Conservation (phyloP, 2,888 invertebrate genomes). For the Nasonia oneida region DNA sequence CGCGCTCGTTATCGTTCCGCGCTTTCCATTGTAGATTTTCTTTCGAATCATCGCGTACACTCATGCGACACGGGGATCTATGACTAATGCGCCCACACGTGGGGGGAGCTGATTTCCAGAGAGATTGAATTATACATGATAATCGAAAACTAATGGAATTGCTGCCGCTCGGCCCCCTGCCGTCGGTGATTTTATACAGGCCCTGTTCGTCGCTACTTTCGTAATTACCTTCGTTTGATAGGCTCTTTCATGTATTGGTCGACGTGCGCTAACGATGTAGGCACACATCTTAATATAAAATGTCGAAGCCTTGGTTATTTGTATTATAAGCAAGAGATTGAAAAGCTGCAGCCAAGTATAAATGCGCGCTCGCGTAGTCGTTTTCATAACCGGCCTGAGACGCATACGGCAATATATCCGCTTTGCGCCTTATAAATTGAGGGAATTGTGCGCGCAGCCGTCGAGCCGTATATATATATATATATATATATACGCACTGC, state of each 20-base stretch:
- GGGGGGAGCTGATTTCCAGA: neutral
- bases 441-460: conserved; percentile 36
- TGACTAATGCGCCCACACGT: neutral
- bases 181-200: neutral
- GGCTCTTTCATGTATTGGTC: neutral
- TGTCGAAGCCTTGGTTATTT: conserved; percentile 10
- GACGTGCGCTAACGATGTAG: neutral
- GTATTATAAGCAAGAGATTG: conserved; percentile 22
- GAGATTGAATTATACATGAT: neutral
- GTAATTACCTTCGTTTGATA: neutral
- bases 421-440: conserved; percentile 53
- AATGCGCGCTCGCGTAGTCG: neutral
- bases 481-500: neutral
- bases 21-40: neutral
- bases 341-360: neutral
- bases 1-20: neutral
- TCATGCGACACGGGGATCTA: neutral
- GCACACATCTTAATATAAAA: neutral
- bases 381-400: conserved; percentile 42
- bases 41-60: neutral
- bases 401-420: conserved; percentile 36
- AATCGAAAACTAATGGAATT: conserved; percentile 18
- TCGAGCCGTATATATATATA: neutral
- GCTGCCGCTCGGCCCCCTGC: neutral
- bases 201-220: neutral